Percentiles rank a stretch among this genome's conserved stretches.
Conservation (phyloP, 2,113 vertebrate genomes). For the Planiliza haematocheilus region DNA sequence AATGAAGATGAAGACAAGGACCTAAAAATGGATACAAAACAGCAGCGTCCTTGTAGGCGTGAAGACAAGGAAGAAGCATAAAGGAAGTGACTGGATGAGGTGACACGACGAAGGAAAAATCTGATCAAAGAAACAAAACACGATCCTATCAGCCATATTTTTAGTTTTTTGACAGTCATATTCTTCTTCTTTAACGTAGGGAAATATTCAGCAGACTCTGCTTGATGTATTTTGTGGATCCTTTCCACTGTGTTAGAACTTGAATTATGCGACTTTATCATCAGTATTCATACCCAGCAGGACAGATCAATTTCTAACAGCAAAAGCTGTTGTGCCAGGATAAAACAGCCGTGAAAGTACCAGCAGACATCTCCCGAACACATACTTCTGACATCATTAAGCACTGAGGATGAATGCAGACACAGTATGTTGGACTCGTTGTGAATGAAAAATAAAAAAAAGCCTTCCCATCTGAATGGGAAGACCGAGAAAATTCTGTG, state of each 20-base stretch:
- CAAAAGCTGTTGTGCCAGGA: constrained; percentile 1
- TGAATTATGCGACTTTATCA: constrained; percentile 6
- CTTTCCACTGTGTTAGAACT: constrained; percentile 13
- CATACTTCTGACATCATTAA: neutral
- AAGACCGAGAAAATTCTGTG: constrained; percentile 70
- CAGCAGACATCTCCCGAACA: constrained; percentile 12
- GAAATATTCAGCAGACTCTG: constrained; percentile 20
- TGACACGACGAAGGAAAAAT: constrained; percentile 36
- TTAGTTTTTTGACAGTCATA: neutral
- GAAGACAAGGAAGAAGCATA: constrained; percentile 38
- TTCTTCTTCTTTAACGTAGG: constrained; percentile 26
- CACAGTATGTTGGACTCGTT: neutral
- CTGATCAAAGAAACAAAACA: constrained; percentile 22
- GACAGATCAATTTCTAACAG: constrained; percentile 18
- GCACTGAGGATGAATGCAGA: neutral
- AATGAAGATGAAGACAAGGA: constrained; percentile 53
- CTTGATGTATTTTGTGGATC: constrained; percentile 20
- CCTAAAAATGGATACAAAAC: constrained; percentile 49
- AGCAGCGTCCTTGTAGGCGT: constrained; percentile 23
- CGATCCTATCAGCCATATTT: constrained; percentile 5
- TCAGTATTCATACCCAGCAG: neutral
- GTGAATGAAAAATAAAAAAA: too few species aligned
- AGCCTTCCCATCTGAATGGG: too few species aligned
- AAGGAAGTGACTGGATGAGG: constrained; percentile 35
- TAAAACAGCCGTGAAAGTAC: constrained; percentile 8